A percentile compares a stretch with the other conserved stretches of the same genome.
phyloP scores from a whole-genome alignment of 2,888 invertebrate species.

The Marronus borbonicus region DNA sequence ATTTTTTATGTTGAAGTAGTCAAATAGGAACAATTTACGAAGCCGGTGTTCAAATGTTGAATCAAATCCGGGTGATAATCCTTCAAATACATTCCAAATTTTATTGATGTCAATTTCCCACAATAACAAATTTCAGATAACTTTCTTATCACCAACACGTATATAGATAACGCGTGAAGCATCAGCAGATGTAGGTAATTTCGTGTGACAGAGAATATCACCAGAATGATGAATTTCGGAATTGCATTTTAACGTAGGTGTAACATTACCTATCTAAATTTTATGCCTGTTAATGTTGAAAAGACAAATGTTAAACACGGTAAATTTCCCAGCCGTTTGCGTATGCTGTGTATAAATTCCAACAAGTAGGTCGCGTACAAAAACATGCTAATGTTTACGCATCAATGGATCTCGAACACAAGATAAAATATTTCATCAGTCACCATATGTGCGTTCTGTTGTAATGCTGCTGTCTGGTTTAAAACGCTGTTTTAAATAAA shows the following conservation, averaged over 20 bases:
- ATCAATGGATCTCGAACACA: not conserved
- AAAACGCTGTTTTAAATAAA: too few species aligned
- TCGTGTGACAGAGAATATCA: not conserved
- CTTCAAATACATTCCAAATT: too few species aligned
- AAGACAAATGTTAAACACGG: constrained; percentile 40
- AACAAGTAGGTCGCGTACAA: not conserved
- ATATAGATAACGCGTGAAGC: not conserved
- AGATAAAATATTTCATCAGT: too few species aligned
- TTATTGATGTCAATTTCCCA: too few species aligned
- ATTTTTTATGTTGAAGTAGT: too few species aligned
- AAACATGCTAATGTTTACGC: not conserved
- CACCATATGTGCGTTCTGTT: too few species aligned
- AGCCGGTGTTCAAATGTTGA: too few species aligned
- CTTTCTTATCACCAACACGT: not conserved
- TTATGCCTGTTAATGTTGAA: constrained; percentile 37
- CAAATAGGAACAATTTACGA: too few species aligned
- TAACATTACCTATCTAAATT: constrained; percentile 37
- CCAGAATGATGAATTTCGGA: constrained; percentile 33
- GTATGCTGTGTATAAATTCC: not conserved
- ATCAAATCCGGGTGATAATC: too few species aligned
- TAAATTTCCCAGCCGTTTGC: not conserved
- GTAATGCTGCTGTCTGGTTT: too few species aligned
- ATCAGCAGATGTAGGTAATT: constrained; percentile 19
- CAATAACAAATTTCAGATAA: too few species aligned
- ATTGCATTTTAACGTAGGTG: constrained; percentile 35